phyloP scores from a whole-genome alignment of 2,888 invertebrate species.

The Pelosia muscerda region DNA sequence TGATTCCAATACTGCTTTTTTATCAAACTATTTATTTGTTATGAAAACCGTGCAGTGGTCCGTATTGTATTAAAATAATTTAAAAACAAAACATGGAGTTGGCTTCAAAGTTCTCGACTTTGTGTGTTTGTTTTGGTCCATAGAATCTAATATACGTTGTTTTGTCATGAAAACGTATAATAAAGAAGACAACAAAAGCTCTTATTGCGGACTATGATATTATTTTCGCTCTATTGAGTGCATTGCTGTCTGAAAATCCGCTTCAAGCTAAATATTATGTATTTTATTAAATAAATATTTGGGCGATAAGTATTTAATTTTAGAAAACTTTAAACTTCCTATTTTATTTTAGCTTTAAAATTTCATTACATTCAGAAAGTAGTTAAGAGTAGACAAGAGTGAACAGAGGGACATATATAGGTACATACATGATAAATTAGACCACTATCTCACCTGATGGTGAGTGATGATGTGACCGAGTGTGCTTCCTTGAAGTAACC shows the following conservation, averaged over 20 bases:
- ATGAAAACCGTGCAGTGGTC: conserved; percentile 7
- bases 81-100: conserved; percentile 19
- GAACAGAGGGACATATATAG: background rate
- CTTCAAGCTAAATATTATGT: background rate
- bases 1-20: background rate
- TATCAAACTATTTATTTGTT: conserved; percentile 13
- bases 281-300: too few species aligned
- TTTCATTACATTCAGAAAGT: too few species aligned
- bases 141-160: conserved; percentile 15
- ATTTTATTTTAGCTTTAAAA: too few species aligned
- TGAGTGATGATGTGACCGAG: too few species aligned
- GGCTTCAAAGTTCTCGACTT: conserved; percentile 17
- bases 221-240: conserved; percentile 7
- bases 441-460: too few species aligned
- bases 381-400: too few species aligned
- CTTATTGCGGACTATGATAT: conserved; percentile 11
- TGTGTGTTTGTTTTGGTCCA: conserved; percentile 16
- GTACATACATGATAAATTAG: too few species aligned
- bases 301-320: too few species aligned
- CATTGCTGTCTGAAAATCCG: background rate
- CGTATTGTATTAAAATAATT: conserved; percentile 14
- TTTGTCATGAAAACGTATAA: conserved; percentile 9
- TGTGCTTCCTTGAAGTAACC: too few species aligned
- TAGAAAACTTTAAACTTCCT: too few species aligned
- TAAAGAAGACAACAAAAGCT: conserved; percentile 6